A percentile compares a stretch with the other conserved stretches of the same genome.
Evolutionary conservation across 2,113 vertebrate genomes (phyloP).

Genomic region (Carlito syrichta): DNA sequence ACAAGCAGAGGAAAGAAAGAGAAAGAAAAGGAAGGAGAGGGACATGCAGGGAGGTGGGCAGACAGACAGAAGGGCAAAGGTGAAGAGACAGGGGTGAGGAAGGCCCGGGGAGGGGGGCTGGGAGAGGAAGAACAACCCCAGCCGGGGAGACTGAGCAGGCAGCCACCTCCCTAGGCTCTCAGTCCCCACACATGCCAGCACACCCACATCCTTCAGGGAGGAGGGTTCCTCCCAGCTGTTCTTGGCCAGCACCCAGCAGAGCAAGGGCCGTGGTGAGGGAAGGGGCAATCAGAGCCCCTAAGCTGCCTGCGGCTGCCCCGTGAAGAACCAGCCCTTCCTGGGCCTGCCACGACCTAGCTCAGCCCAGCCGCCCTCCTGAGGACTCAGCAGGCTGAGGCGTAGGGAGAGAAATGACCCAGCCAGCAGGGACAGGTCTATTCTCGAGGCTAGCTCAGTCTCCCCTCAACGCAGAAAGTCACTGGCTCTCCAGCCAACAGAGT

Average conservation of each 20-base stretch:
- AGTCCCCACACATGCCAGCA: background rate
- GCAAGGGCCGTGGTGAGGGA: background rate
- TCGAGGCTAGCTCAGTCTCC: background rate
- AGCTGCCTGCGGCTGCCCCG: fast-evolving
- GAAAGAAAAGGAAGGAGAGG: background rate
- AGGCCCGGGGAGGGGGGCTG: background rate
- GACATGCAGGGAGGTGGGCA: background rate
- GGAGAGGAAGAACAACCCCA: background rate
- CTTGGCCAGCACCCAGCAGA: background rate
- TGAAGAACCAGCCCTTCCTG: background rate
- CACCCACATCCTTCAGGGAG: too few relatives aligned
- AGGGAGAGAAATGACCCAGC: background rate
- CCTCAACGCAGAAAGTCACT: background rate
- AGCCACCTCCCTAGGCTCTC: background rate
- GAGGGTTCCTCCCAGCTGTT: background rate
- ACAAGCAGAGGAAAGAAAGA: background rate
- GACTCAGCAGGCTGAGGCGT: background rate
- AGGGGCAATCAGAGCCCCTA: background rate
- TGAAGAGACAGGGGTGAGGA: background rate
- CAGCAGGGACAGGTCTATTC: background rate
- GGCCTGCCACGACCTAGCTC: background rate
- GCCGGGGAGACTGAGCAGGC: background rate
- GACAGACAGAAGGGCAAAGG: background rate
- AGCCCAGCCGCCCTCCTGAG: background rate
- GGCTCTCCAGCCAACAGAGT: too few relatives aligned